Percentiles rank a stretch among this genome's conserved stretches.
These are phyloP conservation scores for Empis livida DNA, from an alignment of 2,888 invertebrate species.

Conservation along the genomic window DNA sequence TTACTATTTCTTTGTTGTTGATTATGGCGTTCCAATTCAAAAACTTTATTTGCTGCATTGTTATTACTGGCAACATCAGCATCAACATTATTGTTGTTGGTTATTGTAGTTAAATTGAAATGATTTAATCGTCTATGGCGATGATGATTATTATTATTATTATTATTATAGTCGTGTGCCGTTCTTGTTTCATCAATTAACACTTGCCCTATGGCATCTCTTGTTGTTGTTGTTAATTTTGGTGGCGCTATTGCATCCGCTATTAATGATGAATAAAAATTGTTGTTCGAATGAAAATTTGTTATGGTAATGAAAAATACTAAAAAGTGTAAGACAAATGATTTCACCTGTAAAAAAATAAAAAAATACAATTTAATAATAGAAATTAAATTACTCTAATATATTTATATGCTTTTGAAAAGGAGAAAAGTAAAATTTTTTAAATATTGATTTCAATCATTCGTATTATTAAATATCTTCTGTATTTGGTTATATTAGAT, in stretches of 20 bases:
- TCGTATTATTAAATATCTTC: too few relatives aligned
- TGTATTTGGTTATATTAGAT: too few relatives aligned
- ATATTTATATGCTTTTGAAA: too few relatives aligned
- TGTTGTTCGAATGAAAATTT: conserved; percentile 8
- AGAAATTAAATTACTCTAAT: too few relatives aligned
- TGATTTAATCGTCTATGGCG: background rate
- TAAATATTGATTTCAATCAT: too few relatives aligned
- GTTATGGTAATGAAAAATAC: conserved; percentile 22
- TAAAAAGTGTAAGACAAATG: conserved; percentile 35
- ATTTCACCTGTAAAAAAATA: conserved; percentile 24
- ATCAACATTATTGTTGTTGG: too few relatives aligned
- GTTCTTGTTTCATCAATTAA: conserved; percentile 9
- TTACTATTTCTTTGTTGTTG: background rate
- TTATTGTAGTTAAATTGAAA: too few relatives aligned
- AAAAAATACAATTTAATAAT: background rate
- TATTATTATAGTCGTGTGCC: conserved; percentile 10
- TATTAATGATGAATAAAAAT: background rate
- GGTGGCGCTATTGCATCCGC: conserved; percentile 2
- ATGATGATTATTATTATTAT: background rate
- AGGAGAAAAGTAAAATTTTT: too few relatives aligned
- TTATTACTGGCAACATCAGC: too few relatives aligned
- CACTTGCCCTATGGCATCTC: conserved; percentile 2
- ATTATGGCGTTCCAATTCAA: background rate
- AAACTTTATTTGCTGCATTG: too few relatives aligned
- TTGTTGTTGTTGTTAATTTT: background rate